Base-by-base conservation (phyloP, 2,888 invertebrate genomes). In the Hypolimnas misippus region DNA sequence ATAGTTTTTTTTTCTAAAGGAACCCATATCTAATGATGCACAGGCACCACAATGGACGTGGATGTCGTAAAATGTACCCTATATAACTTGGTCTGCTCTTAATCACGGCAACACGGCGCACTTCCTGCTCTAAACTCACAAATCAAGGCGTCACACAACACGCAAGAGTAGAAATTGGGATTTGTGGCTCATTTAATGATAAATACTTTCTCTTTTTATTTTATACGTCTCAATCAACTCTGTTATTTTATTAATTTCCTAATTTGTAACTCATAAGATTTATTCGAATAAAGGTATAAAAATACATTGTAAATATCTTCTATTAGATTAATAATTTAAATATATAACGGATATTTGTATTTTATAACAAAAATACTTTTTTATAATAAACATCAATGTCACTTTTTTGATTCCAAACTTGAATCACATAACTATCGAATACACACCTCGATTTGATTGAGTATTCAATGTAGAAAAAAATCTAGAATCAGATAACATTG, bases 91-190 rank as follows among this genome's bases (percentile, higher is more conserved):
- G 33, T 58, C 38, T 50, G 55, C 57, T 57, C 44, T 54, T 57
- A 57, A 64, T 61, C 57, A 61, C 49, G 35, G 50, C 50, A 52
- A n/a, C 52, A 52, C 52, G n/a, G 14, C 52, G 54, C 42, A 65
- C 53, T 62, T 62, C 54, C 56, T 62, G 59, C 53, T 59, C 35
- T 35, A 61, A 56, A 65, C 57, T 57, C 57, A 65, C 64, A 65
- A 65, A 65, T 65, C 64, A 65, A 56, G 59, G 57, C 57, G 64
- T 65, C 61, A 53, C 51, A 17, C 38, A 46, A 57, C 54, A 63
- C 59, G 56, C 59, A 54, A 53, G 54, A 52, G 33, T 25, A 51
- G 56, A 54, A 65, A 61, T 61, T 61, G 54, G 64, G 53, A 57
- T 54, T 61, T 53, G 50, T 38, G 53, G 35, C 64, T 57, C 57